Conservation (phyloP, 2,113 vertebrate genomes). For the Tenrec ecaudatus region DNA sequence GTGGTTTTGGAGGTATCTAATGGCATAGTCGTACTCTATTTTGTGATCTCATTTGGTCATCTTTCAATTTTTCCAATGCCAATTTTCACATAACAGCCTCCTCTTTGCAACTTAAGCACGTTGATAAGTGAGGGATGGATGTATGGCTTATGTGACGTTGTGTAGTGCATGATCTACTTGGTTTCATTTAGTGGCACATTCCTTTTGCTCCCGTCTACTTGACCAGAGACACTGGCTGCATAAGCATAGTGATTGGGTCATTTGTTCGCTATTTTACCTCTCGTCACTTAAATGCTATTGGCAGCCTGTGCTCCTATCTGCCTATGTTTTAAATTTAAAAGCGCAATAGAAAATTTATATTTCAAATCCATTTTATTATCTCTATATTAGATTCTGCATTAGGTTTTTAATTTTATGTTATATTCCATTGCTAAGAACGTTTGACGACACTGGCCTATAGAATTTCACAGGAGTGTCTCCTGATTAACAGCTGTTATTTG, state of each 20-base stretch:
- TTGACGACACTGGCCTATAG: conserved; percentile 1
- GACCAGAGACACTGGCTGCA: not conserved
- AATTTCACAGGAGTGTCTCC: not conserved
- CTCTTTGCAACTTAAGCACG: too few species aligned
- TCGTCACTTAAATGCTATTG: not conserved
- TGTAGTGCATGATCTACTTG: too few species aligned
- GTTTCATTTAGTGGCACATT: not conserved
- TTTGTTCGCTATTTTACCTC: not conserved
- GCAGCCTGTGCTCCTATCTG: not conserved
- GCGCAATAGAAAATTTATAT: not conserved
- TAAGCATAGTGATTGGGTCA: not conserved
- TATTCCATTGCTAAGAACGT: not conserved
- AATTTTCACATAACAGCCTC: too few species aligned
- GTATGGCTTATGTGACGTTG: too few species aligned
- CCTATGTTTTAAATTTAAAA: not conserved
- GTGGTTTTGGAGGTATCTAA: too few species aligned
- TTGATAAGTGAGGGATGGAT: too few species aligned
- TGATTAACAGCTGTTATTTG: conserved; percentile 5
- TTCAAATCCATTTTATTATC: conserved; percentile 24
- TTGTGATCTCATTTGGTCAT: too few species aligned
- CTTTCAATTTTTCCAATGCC: too few species aligned
- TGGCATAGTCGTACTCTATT: too few species aligned
- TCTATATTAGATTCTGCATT: not conserved
- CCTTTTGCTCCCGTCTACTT: not conserved
- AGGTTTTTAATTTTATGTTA: conserved; percentile 4